These are phyloP conservation scores for Falcaria lacertinaria DNA, from an alignment of 2,888 invertebrate genomes.

Conservation along the genomic window DNA sequence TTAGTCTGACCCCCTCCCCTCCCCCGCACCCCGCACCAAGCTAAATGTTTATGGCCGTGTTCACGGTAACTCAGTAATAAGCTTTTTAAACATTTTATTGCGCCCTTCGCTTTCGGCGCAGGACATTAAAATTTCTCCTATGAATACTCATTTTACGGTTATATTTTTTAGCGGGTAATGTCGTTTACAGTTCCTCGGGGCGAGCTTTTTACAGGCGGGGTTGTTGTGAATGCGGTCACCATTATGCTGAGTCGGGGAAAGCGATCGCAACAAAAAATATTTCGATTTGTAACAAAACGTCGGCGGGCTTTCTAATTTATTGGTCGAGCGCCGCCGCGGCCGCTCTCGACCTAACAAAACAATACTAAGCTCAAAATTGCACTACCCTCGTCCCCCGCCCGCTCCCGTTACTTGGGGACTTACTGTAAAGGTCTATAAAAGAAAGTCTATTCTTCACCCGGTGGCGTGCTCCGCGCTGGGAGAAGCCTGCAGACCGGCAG, in stretches of 20 bases:
- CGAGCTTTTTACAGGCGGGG: slow-evolving; percentile 20
- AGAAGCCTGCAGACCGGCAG: too few species aligned
- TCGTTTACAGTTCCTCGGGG: slow-evolving; percentile 7
- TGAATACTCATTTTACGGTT: slow-evolving; percentile 11
- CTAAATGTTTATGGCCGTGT: slow-evolving; percentile 18
- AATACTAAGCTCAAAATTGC: slow-evolving; percentile 46
- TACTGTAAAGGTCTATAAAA: slow-evolving; percentile 5
- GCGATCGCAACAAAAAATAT: slow-evolving; percentile 40
- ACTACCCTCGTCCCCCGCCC: slow-evolving; percentile 24
- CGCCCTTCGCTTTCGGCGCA: slow-evolving; percentile 14
- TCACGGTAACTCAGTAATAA: slow-evolving; percentile 19
- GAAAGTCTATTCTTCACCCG: slow-evolving; percentile 13
- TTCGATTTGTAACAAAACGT: slow-evolving; percentile 30
- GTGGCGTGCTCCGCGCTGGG: too few species aligned
- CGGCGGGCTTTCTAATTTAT: slow-evolving; percentile 63
- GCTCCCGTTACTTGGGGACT: background rate
- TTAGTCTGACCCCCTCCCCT: slow-evolving; percentile 2
- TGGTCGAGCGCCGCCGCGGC: slow-evolving; percentile 33
- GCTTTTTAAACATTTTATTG: slow-evolving; percentile 21
- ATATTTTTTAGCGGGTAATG: slow-evolving; percentile 2
- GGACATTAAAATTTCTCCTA: slow-evolving; percentile 11
- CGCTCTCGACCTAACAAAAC: slow-evolving; percentile 39
- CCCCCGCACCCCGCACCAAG: background rate
- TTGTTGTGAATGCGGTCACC: slow-evolving; percentile 30
- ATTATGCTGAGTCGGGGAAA: slow-evolving; percentile 47